Evolutionary conservation across 2,113 vertebrate species (phyloP).

Genomic region (Lagopus leucura): DNA sequence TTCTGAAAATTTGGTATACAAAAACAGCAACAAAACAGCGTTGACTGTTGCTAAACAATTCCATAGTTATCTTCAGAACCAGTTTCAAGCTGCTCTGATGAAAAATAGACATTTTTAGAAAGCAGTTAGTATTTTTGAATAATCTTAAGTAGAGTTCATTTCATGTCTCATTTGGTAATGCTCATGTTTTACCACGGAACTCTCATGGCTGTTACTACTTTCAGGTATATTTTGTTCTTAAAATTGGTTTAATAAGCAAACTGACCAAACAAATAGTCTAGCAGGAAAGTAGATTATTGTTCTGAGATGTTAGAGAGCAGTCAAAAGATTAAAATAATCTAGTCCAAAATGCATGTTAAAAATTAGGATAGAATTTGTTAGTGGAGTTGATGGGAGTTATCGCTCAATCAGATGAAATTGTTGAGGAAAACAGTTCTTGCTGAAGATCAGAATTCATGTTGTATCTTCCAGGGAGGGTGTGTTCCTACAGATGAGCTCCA

Average conservation of each 20-base stretch:
- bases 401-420: background rate
- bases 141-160: background rate
- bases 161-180: background rate
- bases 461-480: fast-evolving
- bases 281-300: background rate
- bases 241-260: background rate
- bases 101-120: background rate
- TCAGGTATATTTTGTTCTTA: background rate
- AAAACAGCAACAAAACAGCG: background rate
- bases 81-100: background rate
- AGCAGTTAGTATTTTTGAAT: background rate
- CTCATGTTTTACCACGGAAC: background rate
- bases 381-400: background rate
- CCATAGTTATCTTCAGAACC: background rate
- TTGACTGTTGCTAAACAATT: background rate
- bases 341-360: background rate
- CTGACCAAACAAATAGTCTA: background rate
- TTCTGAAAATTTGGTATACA: background rate
- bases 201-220: background rate
- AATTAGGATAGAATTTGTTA: background rate
- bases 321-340: background rate
- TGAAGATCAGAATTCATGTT: background rate
- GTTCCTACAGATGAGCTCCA: background rate
- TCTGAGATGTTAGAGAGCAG: background rate
- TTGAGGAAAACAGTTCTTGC: background rate